Base-by-base conservation (phyloP, 2,113 vertebrate genomes). In the Typhlomys cinereus region DNA sequence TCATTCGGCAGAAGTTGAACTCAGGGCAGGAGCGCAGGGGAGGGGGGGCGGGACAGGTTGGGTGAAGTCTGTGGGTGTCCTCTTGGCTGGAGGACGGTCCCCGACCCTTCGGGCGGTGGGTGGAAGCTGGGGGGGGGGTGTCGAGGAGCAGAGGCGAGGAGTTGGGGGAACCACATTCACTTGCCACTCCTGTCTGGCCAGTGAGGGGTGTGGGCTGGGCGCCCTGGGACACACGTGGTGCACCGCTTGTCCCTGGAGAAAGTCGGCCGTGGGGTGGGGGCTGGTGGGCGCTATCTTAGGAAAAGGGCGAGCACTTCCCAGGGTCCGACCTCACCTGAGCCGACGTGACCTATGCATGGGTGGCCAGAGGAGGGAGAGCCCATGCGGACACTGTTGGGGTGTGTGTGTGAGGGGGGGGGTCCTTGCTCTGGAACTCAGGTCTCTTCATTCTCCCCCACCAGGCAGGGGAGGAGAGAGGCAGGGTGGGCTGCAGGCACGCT, bases 171-270 rank as follows among this genome's bases (percentile, higher is more conserved):
- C 66, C 18, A 18, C n/a, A 1, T 27, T 31, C 14, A 52, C 23
- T 9, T 1, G 64, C 52, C 46, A 12, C 21, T 18, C 12, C 36
- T 41, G 25, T 11, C 59, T 11, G 23, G 39, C n/a, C 39, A 15
- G 66, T 13, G 6, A 11, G 11, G 7, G 0, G 0, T 12, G 2
- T 36, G 80, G 36, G 20, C 23, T 57, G 15, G 4, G 25, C 3
- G 6, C 18, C 70, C 66, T 2, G 34, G 71, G 84, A 85, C 61
- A 73, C 61, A 73, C 4, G 7, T 54, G 90, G 59, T 69, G 78
- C 66, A 64, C 18, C n/a, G 13, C n/a, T 79, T 41, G 48, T n/a
- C 5, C 36, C 23, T 57, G 75, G 48, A 31, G 17, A 18, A 54
- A 39, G 61, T 52, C 59, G 10, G 46, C 0, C 0, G 39, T 27